Evolutionary conservation across 2,113 vertebrate genomes (phyloP).

Genomic region (Myocastor coypus): DNA sequence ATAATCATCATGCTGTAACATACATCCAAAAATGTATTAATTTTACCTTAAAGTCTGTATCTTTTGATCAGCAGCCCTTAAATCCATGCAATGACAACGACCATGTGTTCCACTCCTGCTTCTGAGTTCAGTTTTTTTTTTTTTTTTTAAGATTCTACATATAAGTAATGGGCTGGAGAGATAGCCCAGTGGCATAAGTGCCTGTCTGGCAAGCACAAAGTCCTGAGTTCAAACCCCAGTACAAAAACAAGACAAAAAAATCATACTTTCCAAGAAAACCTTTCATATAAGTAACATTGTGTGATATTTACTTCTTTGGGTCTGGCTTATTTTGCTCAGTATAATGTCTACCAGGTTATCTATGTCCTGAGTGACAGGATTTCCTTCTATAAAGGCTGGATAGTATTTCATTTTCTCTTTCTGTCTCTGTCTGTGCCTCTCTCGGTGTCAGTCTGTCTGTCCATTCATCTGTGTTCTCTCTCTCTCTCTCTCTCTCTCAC

Average conservation of each 20-base stretch:
- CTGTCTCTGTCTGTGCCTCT: neutral
- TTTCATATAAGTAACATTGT: neutral
- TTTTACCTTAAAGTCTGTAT: neutral
- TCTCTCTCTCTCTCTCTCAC: too few relatives aligned
- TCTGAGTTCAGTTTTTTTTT: neutral
- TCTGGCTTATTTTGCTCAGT: constrained; percentile 4
- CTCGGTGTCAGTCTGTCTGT: too few relatives aligned
- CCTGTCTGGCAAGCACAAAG: too few relatives aligned
- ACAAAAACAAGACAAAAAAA: too few relatives aligned
- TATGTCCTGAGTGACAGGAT: neutral
- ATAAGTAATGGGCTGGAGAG: neutral
- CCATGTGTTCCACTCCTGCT: neutral
- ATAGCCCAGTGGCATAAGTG: too few relatives aligned
- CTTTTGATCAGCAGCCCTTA: neutral
- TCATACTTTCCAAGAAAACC: too few relatives aligned
- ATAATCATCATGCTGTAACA: neutral
- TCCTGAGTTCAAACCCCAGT: too few relatives aligned
- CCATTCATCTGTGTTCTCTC: too few relatives aligned
- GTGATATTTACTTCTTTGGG: neutral
- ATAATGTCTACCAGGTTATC: neutral
- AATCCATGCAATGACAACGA: neutral
- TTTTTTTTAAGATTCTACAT: neutral
- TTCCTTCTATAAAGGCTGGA: neutral
- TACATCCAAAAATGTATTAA: neutral
- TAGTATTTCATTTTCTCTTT: neutral